Evolutionary conservation across 2,113 vertebrate genomes (phyloP), one percentile per base, ranked within the genome.

Genomic region (Leptobrachium leishanense): DNA sequence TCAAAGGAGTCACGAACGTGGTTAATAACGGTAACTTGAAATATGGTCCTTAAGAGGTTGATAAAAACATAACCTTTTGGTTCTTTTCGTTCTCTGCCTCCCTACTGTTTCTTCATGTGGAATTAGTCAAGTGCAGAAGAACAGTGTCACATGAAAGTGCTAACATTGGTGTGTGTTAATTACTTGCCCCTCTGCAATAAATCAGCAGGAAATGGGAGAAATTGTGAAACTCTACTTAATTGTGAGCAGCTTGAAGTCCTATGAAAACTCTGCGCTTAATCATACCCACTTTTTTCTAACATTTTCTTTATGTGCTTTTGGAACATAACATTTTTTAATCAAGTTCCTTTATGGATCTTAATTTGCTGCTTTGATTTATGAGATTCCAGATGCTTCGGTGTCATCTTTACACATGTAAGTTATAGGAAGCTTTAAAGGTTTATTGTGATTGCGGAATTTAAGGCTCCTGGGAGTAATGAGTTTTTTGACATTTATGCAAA

Each of bases 81-180:
- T 79, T 82, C 83, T 77, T 43, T 84, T 75, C 81, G 31, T 66
- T 69, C 50, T 72, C 63, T 77, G 12, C n/a, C 43, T 39, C 12
- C 70, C 71, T 53, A 41, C 77, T 76, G 81, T 63, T 82, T 55
- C 64, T 83, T 82, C 82, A 63, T 76, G 62, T 85, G 79, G 76
- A 86, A 84, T 76, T 85, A 81, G 65, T 84, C 41, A 86, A 84
- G 72, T 85, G 81, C n/a, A 70, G 84, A 80, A 83, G 65, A 73
- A 64, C 53, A 43, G 55, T 80, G 62, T 83, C 74, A 83, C 68
- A 53, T 74, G 83, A 74, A 82, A 86, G 59, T 71, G 46, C 66
- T 53, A 81, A 64, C 59, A 73, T 73, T 74, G 2, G 15, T 59
- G 55, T 46, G 46, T 9, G 6, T 74, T 75, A 75, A 68, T 69